Evolutionary conservation across 2,113 vertebrate species (phyloP), one percentile per base, ranked within the genome.

Genomic region (Micronycteris hirsuta): DNA sequence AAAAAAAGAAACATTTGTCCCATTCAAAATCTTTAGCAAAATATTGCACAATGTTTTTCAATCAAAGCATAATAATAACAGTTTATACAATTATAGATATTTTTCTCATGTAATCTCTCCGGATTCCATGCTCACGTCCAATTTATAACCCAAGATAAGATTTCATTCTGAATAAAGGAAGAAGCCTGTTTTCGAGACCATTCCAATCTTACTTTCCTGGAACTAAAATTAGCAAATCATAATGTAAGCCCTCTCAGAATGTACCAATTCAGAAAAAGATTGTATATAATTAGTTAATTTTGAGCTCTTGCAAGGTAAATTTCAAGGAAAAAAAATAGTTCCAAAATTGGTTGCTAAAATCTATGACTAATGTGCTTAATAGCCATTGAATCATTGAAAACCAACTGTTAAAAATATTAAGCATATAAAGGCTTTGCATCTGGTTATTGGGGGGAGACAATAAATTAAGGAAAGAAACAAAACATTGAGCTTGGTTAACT

Each of bases 401-500:
- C 92, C 80, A 52, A 49, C 36, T 93, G 56, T 45, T 77, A 94
- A 14, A 0, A 80, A 54, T 77, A 89, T 65, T 84, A 94, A 70
- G 0, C 20, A 4, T 20, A 81, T 68, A 80, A 54, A 89, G 33
- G 15, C 41, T 90, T 81, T 89, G 4, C 74, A 52, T 71, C 36
- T 33, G 4, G 67, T 63, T 80, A 41, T 93, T 76, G 33, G 11
- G 45, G 4, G 54, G 41, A 88, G 95, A 92, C 43, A 95, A 65
- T 38, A 78, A 36, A 74, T 86, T 71, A 86, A 68, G 76, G 49
- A 86, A 96, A 87, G 65, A 93, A 94, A 80, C 65, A 93, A 91
- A 92, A 91, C 85, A 73, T 36, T 43, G 52, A 65, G 31, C 52
- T 83, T 89, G 45, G n/a, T 89, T 96, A 97, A 97, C 56, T 96